A percentile compares a stretch with the other conserved stretches of the same genome.
Evolutionary conservation across 1,140 invertebrate species (phyloP).

Genomic region (Trichoplusia ni): DNA sequence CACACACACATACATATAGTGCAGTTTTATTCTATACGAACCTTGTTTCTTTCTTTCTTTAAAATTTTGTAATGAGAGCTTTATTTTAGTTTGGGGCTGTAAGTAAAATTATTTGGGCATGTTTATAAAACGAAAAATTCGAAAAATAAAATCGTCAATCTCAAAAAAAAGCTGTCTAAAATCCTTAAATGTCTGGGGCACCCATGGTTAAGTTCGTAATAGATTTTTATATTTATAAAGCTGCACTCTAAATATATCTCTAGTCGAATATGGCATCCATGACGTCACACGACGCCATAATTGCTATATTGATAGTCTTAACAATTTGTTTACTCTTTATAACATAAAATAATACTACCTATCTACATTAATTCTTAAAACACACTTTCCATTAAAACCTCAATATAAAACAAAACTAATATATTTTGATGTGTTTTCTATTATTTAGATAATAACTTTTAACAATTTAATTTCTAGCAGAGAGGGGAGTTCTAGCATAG

Average conservation of each 20-base stretch:
- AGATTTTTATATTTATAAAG: conserved; percentile 34
- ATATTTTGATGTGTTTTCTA: conserved; percentile 31
- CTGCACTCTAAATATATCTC: conserved; percentile 46
- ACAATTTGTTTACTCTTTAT: conserved; percentile 44
- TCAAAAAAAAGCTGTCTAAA: too few species aligned
- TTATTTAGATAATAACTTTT: conserved; percentile 53
- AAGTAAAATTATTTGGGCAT: too few species aligned
- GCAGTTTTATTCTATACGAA: conserved; percentile 55
- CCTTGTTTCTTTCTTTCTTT: not conserved
- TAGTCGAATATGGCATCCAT: conserved; percentile 38
- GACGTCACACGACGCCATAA: conserved; percentile 13
- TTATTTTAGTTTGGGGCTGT: too few species aligned
- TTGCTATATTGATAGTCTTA: conserved; percentile 44
- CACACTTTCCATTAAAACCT: conserved; percentile 22
- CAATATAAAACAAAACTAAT: conserved; percentile 24
- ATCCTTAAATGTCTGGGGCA: too few species aligned
- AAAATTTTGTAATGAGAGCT: too few species aligned
- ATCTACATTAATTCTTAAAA: conserved; percentile 30
- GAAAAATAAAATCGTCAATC: too few species aligned
- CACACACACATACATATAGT: conserved; percentile 45
- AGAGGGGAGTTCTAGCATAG: conserved; percentile 80
- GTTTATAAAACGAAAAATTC: too few species aligned
- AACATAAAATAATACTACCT: conserved; percentile 11
- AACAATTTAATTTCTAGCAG: conserved; percentile 80
- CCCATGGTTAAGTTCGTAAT: too few species aligned